A percentile compares a stretch with the other conserved stretches of the same genome.
Conservation (phyloP, 2,113 vertebrate genomes). For the Romanogobio albipinnatus region DNA sequence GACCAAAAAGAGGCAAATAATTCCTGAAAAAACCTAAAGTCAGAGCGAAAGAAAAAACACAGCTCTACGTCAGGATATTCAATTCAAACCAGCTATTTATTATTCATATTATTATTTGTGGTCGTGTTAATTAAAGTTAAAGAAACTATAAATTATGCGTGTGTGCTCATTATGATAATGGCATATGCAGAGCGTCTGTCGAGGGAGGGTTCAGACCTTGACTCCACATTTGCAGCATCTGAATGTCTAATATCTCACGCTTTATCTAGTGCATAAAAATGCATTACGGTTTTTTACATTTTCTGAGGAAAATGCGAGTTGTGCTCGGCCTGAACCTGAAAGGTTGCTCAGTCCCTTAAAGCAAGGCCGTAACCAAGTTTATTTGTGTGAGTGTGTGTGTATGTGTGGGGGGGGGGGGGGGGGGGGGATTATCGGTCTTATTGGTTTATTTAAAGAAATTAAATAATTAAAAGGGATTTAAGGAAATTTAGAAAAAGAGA, state of each 20-base stretch:
- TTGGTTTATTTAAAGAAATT: too few relatives aligned
- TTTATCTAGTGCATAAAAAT: conserved; percentile 43
- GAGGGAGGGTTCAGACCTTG: conserved; percentile 53
- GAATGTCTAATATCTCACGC: conserved; percentile 55
- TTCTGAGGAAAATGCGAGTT: not conserved
- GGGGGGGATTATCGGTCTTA: too few relatives aligned
- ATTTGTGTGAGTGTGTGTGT: too few relatives aligned
- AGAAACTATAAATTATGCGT: conserved; percentile 56
- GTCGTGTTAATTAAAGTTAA: conserved; percentile 59
- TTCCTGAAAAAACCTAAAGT: conserved; percentile 17
- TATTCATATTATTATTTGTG: conserved; percentile 58
- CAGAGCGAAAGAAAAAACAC: not conserved
- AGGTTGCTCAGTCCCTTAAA: not conserved
- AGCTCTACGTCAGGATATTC: conserved; percentile 10
- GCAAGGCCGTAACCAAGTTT: too few relatives aligned
- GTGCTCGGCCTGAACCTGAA: not conserved
- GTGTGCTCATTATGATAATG: conserved; percentile 40
- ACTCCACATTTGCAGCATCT: conserved; percentile 50
- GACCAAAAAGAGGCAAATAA: not conserved
- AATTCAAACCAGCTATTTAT: conserved; percentile 53
- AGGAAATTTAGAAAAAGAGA: too few relatives aligned
- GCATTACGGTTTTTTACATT: not conserved
- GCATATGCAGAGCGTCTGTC: conserved; percentile 16
- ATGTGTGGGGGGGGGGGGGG: too few relatives aligned
- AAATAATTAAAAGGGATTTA: too few relatives aligned